Conservation (phyloP, 2,888 invertebrate species). For the Pollenia amentaria region DNA sequence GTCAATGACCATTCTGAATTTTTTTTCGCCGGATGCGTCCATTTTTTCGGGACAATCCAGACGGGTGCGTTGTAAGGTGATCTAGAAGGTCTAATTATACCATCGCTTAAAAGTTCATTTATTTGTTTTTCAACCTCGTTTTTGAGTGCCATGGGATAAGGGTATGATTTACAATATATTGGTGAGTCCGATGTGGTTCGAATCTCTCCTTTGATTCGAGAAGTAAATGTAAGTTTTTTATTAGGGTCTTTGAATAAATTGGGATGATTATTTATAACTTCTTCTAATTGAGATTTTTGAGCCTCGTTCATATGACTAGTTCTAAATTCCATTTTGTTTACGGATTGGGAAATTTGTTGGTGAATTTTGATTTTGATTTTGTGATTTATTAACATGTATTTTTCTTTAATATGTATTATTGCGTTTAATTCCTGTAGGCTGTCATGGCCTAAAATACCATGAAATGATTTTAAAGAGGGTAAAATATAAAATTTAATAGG, state of each 20-base stretch:
- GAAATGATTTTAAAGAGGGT: slow-evolving; percentile 38
- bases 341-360: slow-evolving; percentile 9
- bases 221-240: slow-evolving; percentile 30
- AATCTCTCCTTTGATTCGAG: slow-evolving; percentile 26
- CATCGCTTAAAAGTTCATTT: slow-evolving; percentile 4
- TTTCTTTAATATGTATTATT: slow-evolving; percentile 16
- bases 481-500: slow-evolving; percentile 52
- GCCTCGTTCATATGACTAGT: slow-evolving; percentile 34
- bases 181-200: slow-evolving; percentile 2
- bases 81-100: slow-evolving; percentile 34
- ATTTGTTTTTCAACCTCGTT: slow-evolving; percentile 32
- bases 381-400: slow-evolving; percentile 24
- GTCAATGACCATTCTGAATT: slow-evolving; percentile 40
- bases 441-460: slow-evolving; percentile 44
- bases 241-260: slow-evolving; percentile 31
- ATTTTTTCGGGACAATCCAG: not conserved
- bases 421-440: slow-evolving; percentile 30
- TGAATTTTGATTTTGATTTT: slow-evolving; percentile 10
- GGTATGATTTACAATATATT: slow-evolving; percentile 17
- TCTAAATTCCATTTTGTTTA: slow-evolving; percentile 10
- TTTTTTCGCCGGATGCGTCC: not conserved
- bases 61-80: slow-evolving; percentile 26
- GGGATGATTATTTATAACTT: slow-evolving; percentile 29
- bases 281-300: slow-evolving; percentile 39
- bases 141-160: slow-evolving; percentile 29